Percentiles rank a stretch among this genome's conserved stretches.
These are phyloP conservation scores for Aphaenogaster floridana DNA, from an alignment of 1,140 invertebrate genomes.

Conservation along the genomic window DNA sequence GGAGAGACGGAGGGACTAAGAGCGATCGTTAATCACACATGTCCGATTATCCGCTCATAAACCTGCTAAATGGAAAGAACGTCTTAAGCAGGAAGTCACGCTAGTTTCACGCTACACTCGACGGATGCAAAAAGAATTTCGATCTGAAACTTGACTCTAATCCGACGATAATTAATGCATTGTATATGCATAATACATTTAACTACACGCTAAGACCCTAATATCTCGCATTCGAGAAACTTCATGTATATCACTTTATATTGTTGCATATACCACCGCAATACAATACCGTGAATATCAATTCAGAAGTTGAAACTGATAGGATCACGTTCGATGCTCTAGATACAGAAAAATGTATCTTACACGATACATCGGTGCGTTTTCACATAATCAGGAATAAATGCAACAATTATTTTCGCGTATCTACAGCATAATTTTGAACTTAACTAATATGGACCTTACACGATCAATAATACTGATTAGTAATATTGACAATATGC, in stretches of 20 bases:
- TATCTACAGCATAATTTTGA: background rate
- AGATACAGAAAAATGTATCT: background rate
- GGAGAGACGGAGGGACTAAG: background rate
- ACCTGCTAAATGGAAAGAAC: conserved; percentile 19
- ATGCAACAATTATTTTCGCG: background rate
- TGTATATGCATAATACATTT: background rate
- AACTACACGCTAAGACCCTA: background rate
- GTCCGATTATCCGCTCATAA: conserved; percentile 26
- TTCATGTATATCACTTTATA: background rate
- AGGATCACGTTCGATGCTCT: background rate
- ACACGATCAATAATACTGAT: too few relatives aligned
- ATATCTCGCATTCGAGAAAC: background rate
- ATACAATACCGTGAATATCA: background rate
- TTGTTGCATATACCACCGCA: background rate
- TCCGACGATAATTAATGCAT: conserved; percentile 25
- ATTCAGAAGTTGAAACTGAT: background rate
- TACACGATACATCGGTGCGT: background rate
- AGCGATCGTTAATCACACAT: conserved; percentile 18
- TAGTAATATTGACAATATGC: too few relatives aligned
- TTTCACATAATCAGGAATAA: background rate
- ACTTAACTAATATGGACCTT: too few relatives aligned
- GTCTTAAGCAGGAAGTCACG: conserved; percentile 32
- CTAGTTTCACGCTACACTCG: conserved; percentile 12
- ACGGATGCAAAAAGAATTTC: background rate
- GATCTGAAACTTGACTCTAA: conserved; percentile 41